Conservation (phyloP, 2,888 invertebrate species). For the Leptinotarsa juncta region DNA sequence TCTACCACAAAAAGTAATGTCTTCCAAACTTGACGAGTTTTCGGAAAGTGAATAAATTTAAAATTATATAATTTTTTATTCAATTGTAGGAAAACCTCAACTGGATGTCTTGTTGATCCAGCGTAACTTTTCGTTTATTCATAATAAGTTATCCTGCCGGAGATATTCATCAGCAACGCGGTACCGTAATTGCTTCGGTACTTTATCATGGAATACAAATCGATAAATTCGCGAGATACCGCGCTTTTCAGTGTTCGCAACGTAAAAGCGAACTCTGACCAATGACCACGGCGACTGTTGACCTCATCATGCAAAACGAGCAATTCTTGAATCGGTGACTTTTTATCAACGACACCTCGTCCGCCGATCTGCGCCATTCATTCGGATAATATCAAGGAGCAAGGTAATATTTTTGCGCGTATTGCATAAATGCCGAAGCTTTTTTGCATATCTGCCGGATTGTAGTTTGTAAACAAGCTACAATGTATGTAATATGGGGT, state of each 20-base stretch:
- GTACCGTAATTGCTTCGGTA: conserved; percentile 17
- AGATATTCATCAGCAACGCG: conserved; percentile 8
- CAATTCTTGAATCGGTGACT: conserved; percentile 20
- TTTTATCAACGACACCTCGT: conserved; percentile 16
- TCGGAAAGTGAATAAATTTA: no score
- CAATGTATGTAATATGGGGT: conserved; percentile 22
- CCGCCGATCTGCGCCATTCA: conserved; percentile 36
- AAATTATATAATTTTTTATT: no score
- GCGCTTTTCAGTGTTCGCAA: conserved; percentile 9
- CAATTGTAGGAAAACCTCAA: no score
- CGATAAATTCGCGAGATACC: conserved; percentile 17
- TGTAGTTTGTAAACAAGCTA: conserved; percentile 33
- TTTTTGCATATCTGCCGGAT: conserved; percentile 34
- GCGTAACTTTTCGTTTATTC: background rate
- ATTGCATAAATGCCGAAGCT: conserved; percentile 37
- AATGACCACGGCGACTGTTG: conserved; percentile 13
- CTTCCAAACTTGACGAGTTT: no score
- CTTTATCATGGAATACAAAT: conserved; percentile 5
- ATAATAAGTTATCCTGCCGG: background rate
- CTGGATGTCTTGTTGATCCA: background rate
- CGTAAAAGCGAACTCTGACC: conserved; percentile 18
- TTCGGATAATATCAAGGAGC: conserved; percentile 45
- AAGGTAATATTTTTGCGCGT: conserved; percentile 45
- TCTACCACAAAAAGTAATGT: no score
- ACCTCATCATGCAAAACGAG: conserved; percentile 14